phyloP scores from a whole-genome alignment of 2,888 invertebrate genomes.

The Macrostomum cliftonense region DNA sequence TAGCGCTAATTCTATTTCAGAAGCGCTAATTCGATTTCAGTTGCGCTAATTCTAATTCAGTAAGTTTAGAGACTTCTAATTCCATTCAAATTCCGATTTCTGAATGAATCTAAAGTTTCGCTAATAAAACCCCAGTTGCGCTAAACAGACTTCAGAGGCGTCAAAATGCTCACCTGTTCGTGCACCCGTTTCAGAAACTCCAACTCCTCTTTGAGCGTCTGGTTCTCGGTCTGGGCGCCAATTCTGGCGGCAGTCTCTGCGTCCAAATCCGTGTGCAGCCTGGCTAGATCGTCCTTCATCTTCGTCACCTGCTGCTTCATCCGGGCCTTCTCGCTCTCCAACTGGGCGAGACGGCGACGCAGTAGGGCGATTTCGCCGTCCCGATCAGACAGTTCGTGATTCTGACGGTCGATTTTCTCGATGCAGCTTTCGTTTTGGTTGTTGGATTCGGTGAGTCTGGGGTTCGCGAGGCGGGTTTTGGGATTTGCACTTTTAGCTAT shows the following conservation, averaged over 20 bases:
- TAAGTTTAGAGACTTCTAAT: too few species aligned
- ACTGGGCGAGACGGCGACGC: background rate
- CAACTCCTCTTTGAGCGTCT: constrained; percentile 41
- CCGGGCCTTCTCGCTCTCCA: background rate
- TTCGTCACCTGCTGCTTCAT: background rate
- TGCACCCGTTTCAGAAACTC: constrained; percentile 41
- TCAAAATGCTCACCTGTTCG: constrained; percentile 32
- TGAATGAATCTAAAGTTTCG: too few species aligned
- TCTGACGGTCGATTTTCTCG: background rate
- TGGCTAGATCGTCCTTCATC: background rate
- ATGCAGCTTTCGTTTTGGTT: constrained; percentile 10
- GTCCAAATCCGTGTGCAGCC: constrained; percentile 34
- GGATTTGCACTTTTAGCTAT: too few species aligned
- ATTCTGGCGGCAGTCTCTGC: constrained; percentile 40
- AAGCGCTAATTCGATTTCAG: too few species aligned
- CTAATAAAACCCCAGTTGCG: too few species aligned
- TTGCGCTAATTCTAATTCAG: too few species aligned
- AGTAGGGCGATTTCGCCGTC: background rate
- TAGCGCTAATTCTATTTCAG: too few species aligned
- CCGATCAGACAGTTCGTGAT: background rate
- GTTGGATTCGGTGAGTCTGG: background rate
- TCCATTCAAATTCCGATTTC: too few species aligned
- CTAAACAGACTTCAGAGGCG: too few species aligned
- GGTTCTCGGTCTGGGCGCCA: constrained; percentile 40
- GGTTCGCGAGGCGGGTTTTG: background rate